A percentile compares a stretch with the other conserved stretches of the same genome.
phyloP scores from a whole-genome alignment of 2,797 vertebrate genomes.

The Artibeus lituratus region DNA sequence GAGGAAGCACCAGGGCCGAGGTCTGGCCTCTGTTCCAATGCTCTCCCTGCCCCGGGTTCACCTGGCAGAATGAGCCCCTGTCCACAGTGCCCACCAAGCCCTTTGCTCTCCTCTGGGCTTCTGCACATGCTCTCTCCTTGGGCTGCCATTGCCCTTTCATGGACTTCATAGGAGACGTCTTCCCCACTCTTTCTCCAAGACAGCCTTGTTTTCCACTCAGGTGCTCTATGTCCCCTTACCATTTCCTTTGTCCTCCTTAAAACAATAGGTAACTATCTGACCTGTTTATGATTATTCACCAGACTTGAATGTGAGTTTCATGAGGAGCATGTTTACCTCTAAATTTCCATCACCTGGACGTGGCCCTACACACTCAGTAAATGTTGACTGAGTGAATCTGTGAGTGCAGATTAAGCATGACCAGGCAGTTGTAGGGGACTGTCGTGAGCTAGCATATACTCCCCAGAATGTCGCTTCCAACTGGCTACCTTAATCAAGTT shows the following conservation, averaged over 20 bases:
- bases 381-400: background rate
- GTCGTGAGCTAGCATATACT: background rate
- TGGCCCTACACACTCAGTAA: background rate
- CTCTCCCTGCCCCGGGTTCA: too few relatives aligned
- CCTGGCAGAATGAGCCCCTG: background rate
- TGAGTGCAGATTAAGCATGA: background rate
- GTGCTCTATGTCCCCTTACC: background rate
- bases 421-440: background rate
- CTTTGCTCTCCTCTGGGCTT: background rate
- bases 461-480: background rate
- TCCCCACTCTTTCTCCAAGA: background rate
- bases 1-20: background rate
- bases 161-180: background rate
- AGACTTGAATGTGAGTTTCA: background rate
- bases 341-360: background rate
- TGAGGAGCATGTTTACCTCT: background rate
- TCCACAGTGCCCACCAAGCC: rapidly evolving
- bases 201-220: background rate
- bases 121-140: rapidly evolving
- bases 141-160: background rate
- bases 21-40: background rate
- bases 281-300: too few relatives aligned
- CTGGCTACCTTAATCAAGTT: background rate
- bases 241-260: background rate
- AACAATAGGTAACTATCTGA: background rate